Evolutionary conservation across 2,797 vertebrate species (phyloP).

Genomic region (Neosalanx taihuensis): DNA sequence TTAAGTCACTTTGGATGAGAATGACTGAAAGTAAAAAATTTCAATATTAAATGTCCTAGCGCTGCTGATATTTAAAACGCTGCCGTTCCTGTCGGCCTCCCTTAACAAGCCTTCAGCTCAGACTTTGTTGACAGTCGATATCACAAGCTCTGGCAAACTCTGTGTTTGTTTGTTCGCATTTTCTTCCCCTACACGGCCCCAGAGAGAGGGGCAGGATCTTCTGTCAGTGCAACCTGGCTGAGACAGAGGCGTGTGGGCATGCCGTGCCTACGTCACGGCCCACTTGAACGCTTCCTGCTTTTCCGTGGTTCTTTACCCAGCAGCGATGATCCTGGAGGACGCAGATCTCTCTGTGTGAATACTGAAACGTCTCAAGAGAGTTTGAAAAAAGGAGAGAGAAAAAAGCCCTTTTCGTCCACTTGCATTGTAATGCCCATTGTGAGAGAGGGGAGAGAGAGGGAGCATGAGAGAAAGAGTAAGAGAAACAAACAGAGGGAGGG

Average conservation of each 20-base stretch:
- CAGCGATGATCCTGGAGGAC: conserved; percentile 40
- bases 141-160: background rate
- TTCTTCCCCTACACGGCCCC: conserved; percentile 23
- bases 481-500: too few relatives aligned
- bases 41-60: background rate
- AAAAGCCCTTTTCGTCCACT: conserved; percentile 22
- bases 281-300: conserved; percentile 44
- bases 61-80: background rate
- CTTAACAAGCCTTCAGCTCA: background rate
- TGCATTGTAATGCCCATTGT: background rate
- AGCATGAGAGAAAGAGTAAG: background rate
- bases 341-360: conserved; percentile 37
- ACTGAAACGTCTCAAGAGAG: conserved; percentile 58
- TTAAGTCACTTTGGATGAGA: too few relatives aligned
- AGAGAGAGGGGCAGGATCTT: conserved; percentile 2
- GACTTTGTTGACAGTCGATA: background rate
- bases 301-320: conserved; percentile 16
- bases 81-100: background rate
- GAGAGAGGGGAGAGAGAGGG: background rate
- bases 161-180: conserved; percentile 23
- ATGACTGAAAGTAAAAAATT: too few relatives aligned
- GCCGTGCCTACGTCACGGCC: background rate
- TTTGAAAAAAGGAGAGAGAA: conserved; percentile 37
- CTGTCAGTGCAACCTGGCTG: conserved; percentile 28
- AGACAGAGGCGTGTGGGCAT: background rate